Conservation (phyloP, 2,113 vertebrate species). For the Chitala chitala region DNA sequence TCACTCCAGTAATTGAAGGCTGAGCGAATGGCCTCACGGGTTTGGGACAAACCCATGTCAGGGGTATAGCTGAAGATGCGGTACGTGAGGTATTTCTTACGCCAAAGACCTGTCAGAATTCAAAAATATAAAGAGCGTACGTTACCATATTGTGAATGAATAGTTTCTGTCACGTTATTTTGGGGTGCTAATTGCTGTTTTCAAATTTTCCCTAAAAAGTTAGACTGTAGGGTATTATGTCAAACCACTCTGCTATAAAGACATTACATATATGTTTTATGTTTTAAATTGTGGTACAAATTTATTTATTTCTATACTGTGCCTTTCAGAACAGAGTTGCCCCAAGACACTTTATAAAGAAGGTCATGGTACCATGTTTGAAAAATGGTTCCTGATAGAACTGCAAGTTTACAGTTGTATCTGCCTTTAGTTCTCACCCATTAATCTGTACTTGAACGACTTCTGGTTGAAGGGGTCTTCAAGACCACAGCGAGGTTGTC, state of each 20-base stretch:
- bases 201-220: too few species aligned
- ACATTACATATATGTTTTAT: too few species aligned
- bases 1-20: constrained; percentile 77
- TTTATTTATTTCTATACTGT: too few species aligned
- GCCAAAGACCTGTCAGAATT: constrained; percentile 67
- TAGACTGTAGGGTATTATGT: not conserved
- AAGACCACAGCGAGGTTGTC: constrained; percentile 70
- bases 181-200: too few species aligned
- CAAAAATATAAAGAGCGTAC: not conserved
- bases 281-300: too few species aligned
- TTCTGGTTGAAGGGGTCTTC: constrained; percentile 66
- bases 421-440: constrained; percentile 56
- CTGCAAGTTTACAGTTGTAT: not conserved
- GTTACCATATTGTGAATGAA: too few species aligned
- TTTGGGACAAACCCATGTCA: constrained; percentile 50
- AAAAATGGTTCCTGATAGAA: not conserved
- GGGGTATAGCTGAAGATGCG: constrained; percentile 66
- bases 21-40: constrained; percentile 56
- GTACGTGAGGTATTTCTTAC: constrained; percentile 71
- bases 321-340: too few species aligned
- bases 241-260: too few species aligned
- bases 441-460: constrained; percentile 59
- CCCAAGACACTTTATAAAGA: too few species aligned
- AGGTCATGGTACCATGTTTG: not conserved
- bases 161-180: too few species aligned